Evolutionary conservation across 2,888 invertebrate genomes (phyloP), one percentile per base, ranked within the genome.

Genomic region (Sarcophaga variegata): DNA sequence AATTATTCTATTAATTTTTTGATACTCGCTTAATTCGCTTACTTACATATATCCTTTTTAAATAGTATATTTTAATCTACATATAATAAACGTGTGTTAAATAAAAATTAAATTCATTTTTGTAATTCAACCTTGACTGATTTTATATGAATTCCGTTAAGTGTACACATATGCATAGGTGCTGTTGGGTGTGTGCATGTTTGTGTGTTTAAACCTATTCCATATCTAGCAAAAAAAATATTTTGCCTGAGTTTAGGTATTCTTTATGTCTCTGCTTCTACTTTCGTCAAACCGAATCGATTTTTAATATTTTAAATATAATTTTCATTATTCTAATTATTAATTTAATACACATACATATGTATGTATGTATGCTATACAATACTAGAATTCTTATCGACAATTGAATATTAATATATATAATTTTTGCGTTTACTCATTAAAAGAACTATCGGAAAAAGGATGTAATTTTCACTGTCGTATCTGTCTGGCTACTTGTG

Each of bases 121-220:
- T 22, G 17, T 67, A 8, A n/a, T 69, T 71, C 54, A 71, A 71
- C 70, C 70, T 71, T 71, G 70, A 54, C 54, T 71, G 70, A 10
- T 59, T 12, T 71, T 71, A 71, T 71, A 71, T 27, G 70, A 71
- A 71, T 71, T 59, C 70, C 25, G 11, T 49, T 69, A 14, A 69
- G 14, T 69, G 69, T 54, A n/a, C 3, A 66, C n/a, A 22, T 12
- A 49, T 72, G 0, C 8, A n/a, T 60, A 67, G 0, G n/a, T 27
- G 11, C 62, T 12, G 2, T 17, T 49, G 14, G 47, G 20, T 47
- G 12, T 59, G n/a, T 6, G 20, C 22, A 11, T 25, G 17, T 37
- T 11, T 45, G 17, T 67, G 22, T 37, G 8, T 37, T 37, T 37
- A 1, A 37, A 37, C 37, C 10, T 37, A 37, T 37, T 37, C 37